These are phyloP conservation scores for Podarcis muralis DNA, from an alignment of 2,113 vertebrate species.

Conservation along the genomic window DNA sequence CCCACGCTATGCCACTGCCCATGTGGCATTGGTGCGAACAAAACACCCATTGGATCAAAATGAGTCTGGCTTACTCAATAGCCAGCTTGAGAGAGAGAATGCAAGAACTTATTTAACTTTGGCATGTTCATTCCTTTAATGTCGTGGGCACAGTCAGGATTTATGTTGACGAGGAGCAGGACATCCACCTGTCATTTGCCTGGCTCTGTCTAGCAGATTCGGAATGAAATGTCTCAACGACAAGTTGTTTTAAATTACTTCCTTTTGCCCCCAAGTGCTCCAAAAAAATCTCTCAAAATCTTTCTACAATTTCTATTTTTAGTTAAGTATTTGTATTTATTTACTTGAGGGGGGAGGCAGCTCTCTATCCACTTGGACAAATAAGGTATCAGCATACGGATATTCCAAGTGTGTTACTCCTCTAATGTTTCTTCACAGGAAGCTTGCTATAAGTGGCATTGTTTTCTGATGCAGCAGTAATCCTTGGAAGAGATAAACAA, in stretches of 20 bases:
- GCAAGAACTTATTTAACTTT: slow-evolving; percentile 96
- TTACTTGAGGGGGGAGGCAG: no score
- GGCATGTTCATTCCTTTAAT: slow-evolving; percentile 98
- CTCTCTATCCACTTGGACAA: neutral
- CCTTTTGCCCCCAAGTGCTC: no score
- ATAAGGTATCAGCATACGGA: neutral
- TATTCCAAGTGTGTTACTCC: neutral
- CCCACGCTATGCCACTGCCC: no score
- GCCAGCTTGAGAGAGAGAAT: slow-evolving; percentile 89
- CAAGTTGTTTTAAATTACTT: no score
- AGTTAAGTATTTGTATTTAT: no score
- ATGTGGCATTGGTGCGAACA: slow-evolving; percentile 83
- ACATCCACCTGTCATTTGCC: no score
- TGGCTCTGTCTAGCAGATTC: no score
- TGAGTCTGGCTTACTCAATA: slow-evolving; percentile 94
- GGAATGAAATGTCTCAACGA: no score
- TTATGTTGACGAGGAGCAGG: no score
- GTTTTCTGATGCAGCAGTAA: neutral
- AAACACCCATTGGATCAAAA: slow-evolving; percentile 95
- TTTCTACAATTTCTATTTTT: no score
- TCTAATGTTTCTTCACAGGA: neutral
- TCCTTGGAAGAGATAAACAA: neutral
- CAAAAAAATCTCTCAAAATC: no score
- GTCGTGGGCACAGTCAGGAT: slow-evolving; percentile 75
- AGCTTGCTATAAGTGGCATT: neutral